A percentile compares a stretch with the other conserved stretches of the same genome.
These are phyloP conservation scores for Erinaceus europaeus DNA, from an alignment of 2,113 vertebrate species.

Conservation along the genomic window DNA sequence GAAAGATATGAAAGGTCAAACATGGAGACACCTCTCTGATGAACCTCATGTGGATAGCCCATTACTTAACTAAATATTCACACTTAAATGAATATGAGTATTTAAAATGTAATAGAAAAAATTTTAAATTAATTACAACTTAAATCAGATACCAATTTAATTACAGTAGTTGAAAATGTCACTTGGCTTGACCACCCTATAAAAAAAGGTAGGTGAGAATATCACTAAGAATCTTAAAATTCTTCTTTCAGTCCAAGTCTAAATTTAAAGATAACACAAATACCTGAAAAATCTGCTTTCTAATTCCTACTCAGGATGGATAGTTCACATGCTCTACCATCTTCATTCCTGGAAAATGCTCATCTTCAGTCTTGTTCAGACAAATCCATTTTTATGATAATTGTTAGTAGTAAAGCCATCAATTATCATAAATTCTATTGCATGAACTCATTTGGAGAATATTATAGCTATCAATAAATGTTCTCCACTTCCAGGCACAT, in stretches of 20 bases:
- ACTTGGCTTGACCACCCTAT: neutral
- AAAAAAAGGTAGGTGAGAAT: neutral
- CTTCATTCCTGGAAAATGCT: slow-evolving; percentile 25
- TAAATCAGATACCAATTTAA: slow-evolving; percentile 3
- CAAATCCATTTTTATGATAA: slow-evolving; percentile 47
- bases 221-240: neutral
- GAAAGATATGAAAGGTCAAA: neutral
- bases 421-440: slow-evolving; percentile 18
- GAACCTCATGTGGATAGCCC: neutral
- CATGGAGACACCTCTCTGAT: neutral
- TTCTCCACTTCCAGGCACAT: neutral
- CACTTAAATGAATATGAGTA: neutral
- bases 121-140: neutral
- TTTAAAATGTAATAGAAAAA: neutral
- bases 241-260: neutral
- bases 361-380: neutral
- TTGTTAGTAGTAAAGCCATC: slow-evolving; percentile 29
- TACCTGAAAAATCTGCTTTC: neutral
- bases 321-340: neutral
- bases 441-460: slow-evolving; percentile 25
- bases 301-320: neutral
- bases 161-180: neutral
- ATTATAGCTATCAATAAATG: slow-evolving; percentile 31
- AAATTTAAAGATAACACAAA: neutral
- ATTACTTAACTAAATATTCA: neutral